Base-by-base conservation (phyloP, 2,797 vertebrate species). In the Microctenopoma stevenorrisi region DNA sequence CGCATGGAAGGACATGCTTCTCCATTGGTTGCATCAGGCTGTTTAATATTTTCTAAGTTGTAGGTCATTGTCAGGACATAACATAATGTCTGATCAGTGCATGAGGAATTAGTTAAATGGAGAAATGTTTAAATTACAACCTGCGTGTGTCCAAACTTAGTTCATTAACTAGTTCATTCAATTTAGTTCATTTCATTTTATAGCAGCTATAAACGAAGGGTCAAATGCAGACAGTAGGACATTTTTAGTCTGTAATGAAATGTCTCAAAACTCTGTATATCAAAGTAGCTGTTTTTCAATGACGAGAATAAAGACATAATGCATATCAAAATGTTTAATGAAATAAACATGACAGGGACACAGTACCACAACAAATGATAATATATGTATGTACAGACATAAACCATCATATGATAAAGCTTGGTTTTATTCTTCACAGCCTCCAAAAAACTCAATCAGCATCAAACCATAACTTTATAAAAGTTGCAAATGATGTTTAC, bases 281-380 rank as follows among this genome's bases (percentile, higher is more conserved):
- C 50, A 15, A 40, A 25, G 40, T 10, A 12, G 2, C 4, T 26
- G 13, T 13, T 47, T 53, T 15, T 9, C 7, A 35, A 40, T 42
- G 1, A 52, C 48, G 2, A 28, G 1, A 76, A 55, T 18, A 12
- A 64, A 66, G 10, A 56, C 1, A 61, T 6, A 64, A 26, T 56
- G 64, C 28, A 60, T 84, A 79, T 73, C 74, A 86, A 88, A 89
- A 75, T 65, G 70, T 92, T 92, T 91, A 88, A 76, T 90, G 55
- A 84, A 71, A 12, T 51, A 48, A 86, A 86, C 71, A 82, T 76
- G 66, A 18, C 57, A 40, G 81, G 52, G 12, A 82, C 28, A 72
- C 7, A 3, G 66, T 42, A 60, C 35, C 55, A 86, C 35, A 75
- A 61, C 4, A 78, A 80, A 71, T 61, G 35, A 58, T 60, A 60